A percentile compares a stretch with the other conserved stretches of the same genome.
phyloP scores from a whole-genome alignment of 2,888 invertebrate species.

The Plagodis pulveraria region DNA sequence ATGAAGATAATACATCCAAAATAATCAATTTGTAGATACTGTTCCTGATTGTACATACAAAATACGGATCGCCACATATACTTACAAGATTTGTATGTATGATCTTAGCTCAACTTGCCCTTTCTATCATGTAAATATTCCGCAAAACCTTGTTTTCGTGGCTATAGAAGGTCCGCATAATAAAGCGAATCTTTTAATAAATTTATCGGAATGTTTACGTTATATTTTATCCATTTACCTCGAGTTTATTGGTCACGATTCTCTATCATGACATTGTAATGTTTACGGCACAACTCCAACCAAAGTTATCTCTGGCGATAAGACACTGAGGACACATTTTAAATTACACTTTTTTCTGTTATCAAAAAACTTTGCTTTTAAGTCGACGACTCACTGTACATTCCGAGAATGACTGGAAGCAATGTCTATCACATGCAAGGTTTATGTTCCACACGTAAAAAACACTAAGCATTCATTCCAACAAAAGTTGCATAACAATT shows the following conservation, averaged over 20 bases:
- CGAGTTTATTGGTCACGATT: conserved; percentile 32
- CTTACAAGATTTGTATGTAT: conserved; percentile 35
- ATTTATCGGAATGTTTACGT: conserved; percentile 25
- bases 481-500: conserved; percentile 69
- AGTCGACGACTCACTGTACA: conserved; percentile 36
- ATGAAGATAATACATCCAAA: too few relatives aligned
- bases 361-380: conserved; percentile 52
- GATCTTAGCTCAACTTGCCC: conserved; percentile 41
- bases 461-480: conserved; percentile 52
- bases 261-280: conserved; percentile 28
- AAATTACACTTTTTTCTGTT: conserved; percentile 49
- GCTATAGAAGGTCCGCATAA: conserved; percentile 7
- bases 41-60: conserved; percentile 25
- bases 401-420: conserved; percentile 60
- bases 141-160: conserved; percentile 45
- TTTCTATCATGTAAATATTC: conserved; percentile 43
- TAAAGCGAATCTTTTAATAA: conserved; percentile 29
- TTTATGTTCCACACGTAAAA: conserved; percentile 40
- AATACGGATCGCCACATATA: conserved; percentile 33
- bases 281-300: conserved; percentile 39
- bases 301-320: conserved; percentile 48
- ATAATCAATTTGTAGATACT: background rate
- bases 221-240: conserved; percentile 42
- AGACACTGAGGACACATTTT: conserved; percentile 43
- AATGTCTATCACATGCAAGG: conserved; percentile 42